These are phyloP conservation scores for Acronicta psi DNA, from an alignment of 2,888 invertebrate genomes.

Conservation along the genomic window DNA sequence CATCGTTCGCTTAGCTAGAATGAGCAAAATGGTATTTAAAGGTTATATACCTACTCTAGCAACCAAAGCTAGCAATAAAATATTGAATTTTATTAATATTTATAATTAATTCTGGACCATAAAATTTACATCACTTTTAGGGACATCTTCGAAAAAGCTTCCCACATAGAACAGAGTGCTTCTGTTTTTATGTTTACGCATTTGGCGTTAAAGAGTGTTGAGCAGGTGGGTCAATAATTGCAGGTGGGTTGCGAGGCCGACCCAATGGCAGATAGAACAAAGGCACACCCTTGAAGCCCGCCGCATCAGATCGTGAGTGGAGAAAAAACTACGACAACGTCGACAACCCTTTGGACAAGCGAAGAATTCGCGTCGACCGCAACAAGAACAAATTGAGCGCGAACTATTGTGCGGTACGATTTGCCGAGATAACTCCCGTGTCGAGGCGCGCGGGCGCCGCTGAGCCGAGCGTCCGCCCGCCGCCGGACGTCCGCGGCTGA, in stretches of 20 bases:
- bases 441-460: slow-evolving; percentile 77
- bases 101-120: not conserved
- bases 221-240: slow-evolving; percentile 65
- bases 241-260: slow-evolving; percentile 61
- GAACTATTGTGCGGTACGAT: slow-evolving; percentile 87
- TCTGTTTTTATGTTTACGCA: slow-evolving; percentile 43
- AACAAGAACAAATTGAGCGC: slow-evolving; percentile 88
- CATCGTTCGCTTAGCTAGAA: slow-evolving; percentile 1
- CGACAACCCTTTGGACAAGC: slow-evolving; percentile 81
- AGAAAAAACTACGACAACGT: slow-evolving; percentile 82
- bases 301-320: slow-evolving; percentile 67
- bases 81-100: too few relatives aligned
- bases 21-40: slow-evolving; percentile 9
- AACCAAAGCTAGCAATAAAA: too few relatives aligned
- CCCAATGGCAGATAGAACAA: slow-evolving; percentile 73
- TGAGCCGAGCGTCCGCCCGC: slow-evolving; percentile 69
- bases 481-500: slow-evolving; percentile 75
- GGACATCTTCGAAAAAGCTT: not conserved
- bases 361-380: slow-evolving; percentile 86
- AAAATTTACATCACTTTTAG: slow-evolving; percentile 13
- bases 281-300: slow-evolving; percentile 70
- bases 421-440: slow-evolving; percentile 86
- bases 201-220: slow-evolving; percentile 56
- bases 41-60: too few relatives aligned
- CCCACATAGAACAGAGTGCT: not conserved